Percentiles rank a stretch among this genome's conserved stretches.
Conservation (phyloP, 2,113 vertebrate species). For the Tamias sibiricus region DNA sequence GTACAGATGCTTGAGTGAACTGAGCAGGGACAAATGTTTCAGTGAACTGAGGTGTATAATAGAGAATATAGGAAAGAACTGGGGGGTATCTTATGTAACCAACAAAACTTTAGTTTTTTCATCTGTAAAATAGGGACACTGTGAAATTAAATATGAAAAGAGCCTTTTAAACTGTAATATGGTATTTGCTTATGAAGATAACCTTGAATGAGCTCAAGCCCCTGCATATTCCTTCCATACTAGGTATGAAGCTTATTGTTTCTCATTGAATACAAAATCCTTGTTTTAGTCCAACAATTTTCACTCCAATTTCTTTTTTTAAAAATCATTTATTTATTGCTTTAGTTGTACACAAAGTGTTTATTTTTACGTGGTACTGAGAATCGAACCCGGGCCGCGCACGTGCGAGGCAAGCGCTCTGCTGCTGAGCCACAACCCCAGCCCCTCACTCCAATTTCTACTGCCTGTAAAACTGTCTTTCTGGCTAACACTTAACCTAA, state of each 20-base stretch:
- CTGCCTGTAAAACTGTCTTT: not conserved
- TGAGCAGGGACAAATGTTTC: not conserved
- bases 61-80: not conserved
- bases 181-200: not conserved
- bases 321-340: too few relatives aligned
- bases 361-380: too few relatives aligned
- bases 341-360: too few relatives aligned
- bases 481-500: not conserved
- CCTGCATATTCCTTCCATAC: not conserved
- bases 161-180: not conserved
- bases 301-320: not conserved
- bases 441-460: not conserved
- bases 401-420: too few relatives aligned
- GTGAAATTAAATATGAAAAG: not conserved
- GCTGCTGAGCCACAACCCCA: too few relatives aligned
- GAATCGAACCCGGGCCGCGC: too few relatives aligned
- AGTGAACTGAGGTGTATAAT: not conserved
- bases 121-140: not conserved
- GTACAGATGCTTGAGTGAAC: not conserved
- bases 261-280: conserved; percentile 31
- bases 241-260: not conserved
- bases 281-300: not conserved
- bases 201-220: not conserved
- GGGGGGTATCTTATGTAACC: not conserved
- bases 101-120: not conserved